Conservation (phyloP, 2,113 vertebrate genomes). For the Pontoporia blainvillei region DNA sequence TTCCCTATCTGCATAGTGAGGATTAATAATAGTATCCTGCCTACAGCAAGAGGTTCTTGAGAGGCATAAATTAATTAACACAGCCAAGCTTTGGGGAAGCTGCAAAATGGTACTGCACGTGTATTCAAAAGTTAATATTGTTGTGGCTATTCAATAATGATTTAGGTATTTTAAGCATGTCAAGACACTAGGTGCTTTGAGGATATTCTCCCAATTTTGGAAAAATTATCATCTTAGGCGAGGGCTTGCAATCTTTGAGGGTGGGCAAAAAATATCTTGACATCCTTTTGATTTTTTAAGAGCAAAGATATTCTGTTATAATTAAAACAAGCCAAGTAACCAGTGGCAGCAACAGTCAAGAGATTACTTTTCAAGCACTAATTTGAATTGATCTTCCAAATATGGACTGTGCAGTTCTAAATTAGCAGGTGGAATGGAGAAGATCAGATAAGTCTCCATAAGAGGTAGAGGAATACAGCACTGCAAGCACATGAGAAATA, state of each 20-base stretch:
- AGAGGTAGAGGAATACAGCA: not conserved
- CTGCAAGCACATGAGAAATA: not conserved
- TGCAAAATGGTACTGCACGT: not conserved
- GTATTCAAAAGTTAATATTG: not conserved
- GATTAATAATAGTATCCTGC: not conserved
- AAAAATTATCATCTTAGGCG: not conserved
- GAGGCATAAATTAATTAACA: not conserved
- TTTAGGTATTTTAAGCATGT: not conserved
- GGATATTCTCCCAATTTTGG: not conserved
- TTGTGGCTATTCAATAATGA: not conserved
- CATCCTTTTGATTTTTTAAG: not conserved
- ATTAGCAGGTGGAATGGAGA: not conserved
- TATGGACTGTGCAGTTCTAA: not conserved
- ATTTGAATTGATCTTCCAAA: constrained; percentile 42
- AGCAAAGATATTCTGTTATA: constrained; percentile 14
- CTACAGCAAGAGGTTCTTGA: not conserved
- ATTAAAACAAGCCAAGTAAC: constrained; percentile 31
- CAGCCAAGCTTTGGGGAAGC: not conserved
- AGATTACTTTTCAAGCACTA: constrained; percentile 33
- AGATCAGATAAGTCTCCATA: not conserved
- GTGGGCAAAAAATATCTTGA: not conserved
- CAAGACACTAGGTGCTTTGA: not conserved
- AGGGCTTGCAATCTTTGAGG: not conserved
- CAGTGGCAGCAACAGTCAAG: not conserved
- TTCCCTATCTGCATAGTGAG: not conserved